These are phyloP conservation scores for Nothocercus julius DNA, from an alignment of 2,113 vertebrate genomes.

Conservation along the genomic window DNA sequence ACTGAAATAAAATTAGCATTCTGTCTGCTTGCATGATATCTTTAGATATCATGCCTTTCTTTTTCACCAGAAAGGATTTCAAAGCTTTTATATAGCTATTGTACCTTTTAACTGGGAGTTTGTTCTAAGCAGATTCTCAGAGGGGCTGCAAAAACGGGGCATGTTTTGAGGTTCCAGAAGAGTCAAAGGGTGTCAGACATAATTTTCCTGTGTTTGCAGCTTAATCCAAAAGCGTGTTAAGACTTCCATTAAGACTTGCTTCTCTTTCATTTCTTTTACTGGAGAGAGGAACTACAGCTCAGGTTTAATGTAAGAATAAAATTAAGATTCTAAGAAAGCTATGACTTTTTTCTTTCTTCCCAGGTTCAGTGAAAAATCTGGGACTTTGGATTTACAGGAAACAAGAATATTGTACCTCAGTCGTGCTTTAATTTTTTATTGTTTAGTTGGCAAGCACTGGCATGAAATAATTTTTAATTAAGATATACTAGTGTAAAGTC, in stretches of 20 bases:
- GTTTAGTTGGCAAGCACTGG: background rate
- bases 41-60: background rate
- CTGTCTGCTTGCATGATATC: background rate
- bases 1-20: background rate
- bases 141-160: background rate
- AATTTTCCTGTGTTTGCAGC: background rate
- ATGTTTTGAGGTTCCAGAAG: background rate
- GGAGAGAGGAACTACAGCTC: background rate
- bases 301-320: background rate
- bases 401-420: background rate
- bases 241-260: background rate
- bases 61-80: background rate
- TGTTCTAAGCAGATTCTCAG: background rate
- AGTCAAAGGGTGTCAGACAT: background rate
- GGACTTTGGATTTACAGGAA: background rate
- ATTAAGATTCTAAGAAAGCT: background rate
- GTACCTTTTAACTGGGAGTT: background rate
- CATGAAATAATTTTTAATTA: background rate
- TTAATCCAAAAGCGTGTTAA: background rate
- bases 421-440: background rate
- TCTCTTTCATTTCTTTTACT: background rate
- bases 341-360: background rate
- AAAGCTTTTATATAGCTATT: background rate
- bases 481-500: background rate
- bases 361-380: background rate